Evolutionary conservation across 2,888 invertebrate genomes (phyloP).

Genomic region (Stenodera caucasica): DNA sequence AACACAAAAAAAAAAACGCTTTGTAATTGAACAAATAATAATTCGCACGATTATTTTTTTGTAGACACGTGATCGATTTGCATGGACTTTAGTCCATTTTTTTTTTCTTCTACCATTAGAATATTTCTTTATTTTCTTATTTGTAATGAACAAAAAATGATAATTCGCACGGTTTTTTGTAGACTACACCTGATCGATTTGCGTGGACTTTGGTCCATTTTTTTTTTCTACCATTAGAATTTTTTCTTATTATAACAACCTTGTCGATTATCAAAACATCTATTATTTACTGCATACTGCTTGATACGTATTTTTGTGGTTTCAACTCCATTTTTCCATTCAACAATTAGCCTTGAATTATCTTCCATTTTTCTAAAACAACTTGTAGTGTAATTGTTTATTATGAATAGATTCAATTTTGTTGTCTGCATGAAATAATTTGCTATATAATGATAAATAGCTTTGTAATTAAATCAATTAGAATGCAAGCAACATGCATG

Average conservation of each 20-base stretch:
- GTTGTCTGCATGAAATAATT: background rate
- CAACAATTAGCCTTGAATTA: conserved; percentile 1
- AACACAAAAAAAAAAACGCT: background rate
- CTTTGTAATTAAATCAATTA: background rate
- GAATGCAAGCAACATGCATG: background rate
- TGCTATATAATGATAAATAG: background rate
- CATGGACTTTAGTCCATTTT: too few relatives aligned
- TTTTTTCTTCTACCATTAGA: too few relatives aligned
- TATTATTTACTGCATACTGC: background rate
- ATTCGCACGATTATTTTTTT: too few relatives aligned
- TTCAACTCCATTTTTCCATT: background rate
- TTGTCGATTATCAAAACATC: background rate
- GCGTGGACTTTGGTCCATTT: background rate
- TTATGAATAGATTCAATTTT: background rate
- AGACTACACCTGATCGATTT: background rate
- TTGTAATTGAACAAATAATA: too few relatives aligned
- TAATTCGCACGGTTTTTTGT: background rate
- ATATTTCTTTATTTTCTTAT: too few relatives aligned
- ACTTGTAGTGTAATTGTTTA: background rate
- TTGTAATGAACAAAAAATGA: too few relatives aligned
- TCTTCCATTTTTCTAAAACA: background rate
- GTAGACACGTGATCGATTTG: too few relatives aligned
- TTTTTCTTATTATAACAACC: background rate
- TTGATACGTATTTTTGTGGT: background rate
- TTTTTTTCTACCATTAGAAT: background rate